Percentiles rank a stretch among this genome's conserved stretches.
Evolutionary conservation across 2,797 vertebrate species (phyloP).

Genomic region (Diceros bicornis): DNA sequence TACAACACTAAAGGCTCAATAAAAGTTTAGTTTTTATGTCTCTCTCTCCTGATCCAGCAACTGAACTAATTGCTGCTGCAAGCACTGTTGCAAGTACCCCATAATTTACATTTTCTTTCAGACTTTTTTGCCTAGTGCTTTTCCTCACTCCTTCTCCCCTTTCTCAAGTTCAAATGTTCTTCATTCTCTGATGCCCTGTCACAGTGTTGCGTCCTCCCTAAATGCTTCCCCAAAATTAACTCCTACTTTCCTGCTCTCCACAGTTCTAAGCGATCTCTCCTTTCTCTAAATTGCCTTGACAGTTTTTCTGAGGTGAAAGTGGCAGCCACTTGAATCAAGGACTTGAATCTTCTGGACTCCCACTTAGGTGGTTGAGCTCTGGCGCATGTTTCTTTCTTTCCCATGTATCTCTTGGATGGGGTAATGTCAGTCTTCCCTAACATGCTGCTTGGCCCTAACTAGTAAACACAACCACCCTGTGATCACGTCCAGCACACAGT

Average conservation of each 20-base stretch:
- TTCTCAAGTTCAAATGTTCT: neutral
- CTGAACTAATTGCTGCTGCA: neutral
- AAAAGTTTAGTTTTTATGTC: neutral
- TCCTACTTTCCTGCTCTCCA: neutral
- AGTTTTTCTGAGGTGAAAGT: neutral
- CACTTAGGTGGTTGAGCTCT: neutral
- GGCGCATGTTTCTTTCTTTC: neutral
- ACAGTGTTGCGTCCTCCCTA: neutral
- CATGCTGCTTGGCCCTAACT: neutral
- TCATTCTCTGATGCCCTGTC: neutral
- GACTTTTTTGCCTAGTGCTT: neutral
- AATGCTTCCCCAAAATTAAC: neutral
- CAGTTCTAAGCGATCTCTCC: neutral
- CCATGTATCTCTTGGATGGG: neutral
- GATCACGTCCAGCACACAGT: neutral
- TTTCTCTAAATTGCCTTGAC: neutral
- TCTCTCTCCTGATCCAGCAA: neutral
- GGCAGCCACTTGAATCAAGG: neutral
- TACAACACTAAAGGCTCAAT: neutral
- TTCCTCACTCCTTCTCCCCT: neutral
- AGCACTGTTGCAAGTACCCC: neutral
- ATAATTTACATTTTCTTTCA: neutral
- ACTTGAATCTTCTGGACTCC: neutral
- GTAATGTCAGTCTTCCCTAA: neutral
- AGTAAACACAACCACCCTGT: neutral